phyloP scores from a whole-genome alignment of 2,797 vertebrate genomes.

The Zonotrichia albicollis region DNA sequence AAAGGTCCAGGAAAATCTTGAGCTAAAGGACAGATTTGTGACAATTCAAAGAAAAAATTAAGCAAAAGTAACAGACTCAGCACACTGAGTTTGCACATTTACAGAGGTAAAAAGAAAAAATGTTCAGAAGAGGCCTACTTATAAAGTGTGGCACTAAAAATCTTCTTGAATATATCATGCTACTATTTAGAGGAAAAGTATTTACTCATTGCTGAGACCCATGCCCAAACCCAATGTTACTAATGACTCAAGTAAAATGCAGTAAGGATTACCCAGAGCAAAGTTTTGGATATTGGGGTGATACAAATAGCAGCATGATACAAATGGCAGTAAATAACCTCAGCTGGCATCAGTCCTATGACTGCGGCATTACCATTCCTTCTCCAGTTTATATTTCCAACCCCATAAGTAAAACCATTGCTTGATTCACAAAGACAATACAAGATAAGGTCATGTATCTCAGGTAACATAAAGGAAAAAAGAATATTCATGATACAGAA shows the following conservation, averaged over 20 bases:
- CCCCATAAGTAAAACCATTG: not conserved
- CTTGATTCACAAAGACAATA: not conserved
- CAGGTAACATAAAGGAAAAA: not conserved
- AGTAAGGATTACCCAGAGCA: slow-evolving; percentile 27
- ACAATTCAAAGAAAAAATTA: slow-evolving; percentile 24
- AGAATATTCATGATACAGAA: not conserved
- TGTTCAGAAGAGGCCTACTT: slow-evolving; percentile 2
- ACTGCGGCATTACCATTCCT: not conserved
- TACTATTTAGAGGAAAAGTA: slow-evolving; percentile 29
- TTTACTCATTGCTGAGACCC: slow-evolving; percentile 20
- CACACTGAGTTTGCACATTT: not conserved
- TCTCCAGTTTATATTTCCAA: not conserved
- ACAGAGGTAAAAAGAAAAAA: not conserved
- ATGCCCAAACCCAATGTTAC: slow-evolving; percentile 8
- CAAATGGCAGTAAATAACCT: not conserved
- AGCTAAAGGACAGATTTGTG: not conserved
- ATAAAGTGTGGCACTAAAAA: not conserved
- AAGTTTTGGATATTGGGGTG: not conserved
- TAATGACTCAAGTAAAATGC: slow-evolving; percentile 5
- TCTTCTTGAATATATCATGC: not conserved
- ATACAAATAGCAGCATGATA: not conserved
- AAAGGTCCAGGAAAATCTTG: not conserved
- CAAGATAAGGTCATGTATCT: not conserved
- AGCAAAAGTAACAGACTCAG: slow-evolving; percentile 1
- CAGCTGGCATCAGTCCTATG: not conserved